A percentile compares a stretch with the other conserved stretches of the same genome.
Evolutionary conservation across 2,113 vertebrate genomes (phyloP).

Genomic region (Craseonycteris thonglongyai): DNA sequence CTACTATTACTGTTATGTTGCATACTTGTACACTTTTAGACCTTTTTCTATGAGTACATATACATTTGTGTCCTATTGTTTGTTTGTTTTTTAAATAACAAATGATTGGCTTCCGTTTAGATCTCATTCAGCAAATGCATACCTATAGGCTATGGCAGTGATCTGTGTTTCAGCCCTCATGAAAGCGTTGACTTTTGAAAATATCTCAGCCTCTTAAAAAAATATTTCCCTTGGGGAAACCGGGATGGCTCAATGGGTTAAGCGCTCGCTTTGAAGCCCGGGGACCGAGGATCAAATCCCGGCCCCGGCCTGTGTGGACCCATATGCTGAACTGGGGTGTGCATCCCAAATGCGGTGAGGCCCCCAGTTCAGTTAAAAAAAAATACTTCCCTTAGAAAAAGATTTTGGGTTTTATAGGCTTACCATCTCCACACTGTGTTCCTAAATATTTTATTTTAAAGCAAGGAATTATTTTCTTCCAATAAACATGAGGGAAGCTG

Average conservation of each 20-base stretch:
- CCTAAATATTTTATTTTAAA: not conserved
- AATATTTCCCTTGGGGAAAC: not conserved
- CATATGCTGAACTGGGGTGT: too few relatives aligned
- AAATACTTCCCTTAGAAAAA: not conserved
- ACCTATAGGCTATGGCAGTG: not conserved
- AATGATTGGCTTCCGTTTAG: not conserved
- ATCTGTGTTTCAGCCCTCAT: not conserved
- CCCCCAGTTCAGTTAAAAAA: too few relatives aligned
- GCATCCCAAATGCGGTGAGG: too few relatives aligned
- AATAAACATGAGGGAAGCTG: not conserved
- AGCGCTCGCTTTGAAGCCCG: too few relatives aligned
- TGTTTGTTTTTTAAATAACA: not conserved
- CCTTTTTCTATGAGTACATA: not conserved
- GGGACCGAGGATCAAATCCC: too few relatives aligned
- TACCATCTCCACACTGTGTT: not conserved
- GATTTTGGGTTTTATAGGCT: not conserved
- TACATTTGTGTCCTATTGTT: not conserved
- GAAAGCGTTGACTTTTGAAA: not conserved
- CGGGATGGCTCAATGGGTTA: too few relatives aligned
- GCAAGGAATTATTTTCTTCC: not conserved
- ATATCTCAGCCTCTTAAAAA: not conserved
- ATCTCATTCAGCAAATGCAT: not conserved
- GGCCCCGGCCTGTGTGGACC: too few relatives aligned
- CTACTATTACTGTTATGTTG: not conserved
- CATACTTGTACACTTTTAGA: slow-evolving; percentile 8